These are phyloP conservation scores for Tipula unca DNA, from an alignment of 2,888 invertebrate species.

Conservation along the genomic window DNA sequence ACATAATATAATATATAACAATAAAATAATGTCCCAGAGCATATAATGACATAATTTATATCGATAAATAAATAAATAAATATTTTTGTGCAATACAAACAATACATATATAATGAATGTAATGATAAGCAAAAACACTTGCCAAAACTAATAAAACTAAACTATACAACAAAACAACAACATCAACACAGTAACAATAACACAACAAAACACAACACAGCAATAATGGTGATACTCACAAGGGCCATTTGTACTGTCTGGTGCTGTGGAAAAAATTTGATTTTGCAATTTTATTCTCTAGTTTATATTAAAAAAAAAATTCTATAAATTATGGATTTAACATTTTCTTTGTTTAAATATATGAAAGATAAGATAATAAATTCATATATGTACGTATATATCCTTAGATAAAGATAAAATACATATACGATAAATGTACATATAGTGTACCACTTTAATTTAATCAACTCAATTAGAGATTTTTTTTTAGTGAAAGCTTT, in stretches of 20 bases:
- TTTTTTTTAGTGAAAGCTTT: neutral
- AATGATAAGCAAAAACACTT: constrained; percentile 9
- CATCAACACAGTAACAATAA: constrained; percentile 14
- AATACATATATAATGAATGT: neutral
- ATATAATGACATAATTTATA: neutral
- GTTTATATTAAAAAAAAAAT: neutral
- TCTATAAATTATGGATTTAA: neutral
- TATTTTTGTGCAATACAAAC: neutral
- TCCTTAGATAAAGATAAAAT: neutral
- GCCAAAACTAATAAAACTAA: neutral
- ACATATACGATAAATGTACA: too few species aligned
- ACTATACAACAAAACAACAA: neutral
- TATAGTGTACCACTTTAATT: neutral
- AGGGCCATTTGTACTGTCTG: constrained; percentile 77
- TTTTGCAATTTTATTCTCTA: constrained; percentile 1
- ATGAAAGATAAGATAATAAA: neutral
- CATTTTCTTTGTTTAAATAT: neutral
- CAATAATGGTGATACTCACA: constrained; percentile 59
- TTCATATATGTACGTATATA: too few species aligned
- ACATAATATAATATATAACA: neutral
- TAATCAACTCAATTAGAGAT: neutral
- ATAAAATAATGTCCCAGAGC: neutral
- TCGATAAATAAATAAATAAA: neutral
- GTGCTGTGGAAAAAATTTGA: constrained; percentile 50
- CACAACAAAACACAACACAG: constrained; percentile 9